These are phyloP conservation scores for Drosophila austrosaltans DNA, from an alignment of 2,888 invertebrate genomes.

Conservation along the genomic window DNA sequence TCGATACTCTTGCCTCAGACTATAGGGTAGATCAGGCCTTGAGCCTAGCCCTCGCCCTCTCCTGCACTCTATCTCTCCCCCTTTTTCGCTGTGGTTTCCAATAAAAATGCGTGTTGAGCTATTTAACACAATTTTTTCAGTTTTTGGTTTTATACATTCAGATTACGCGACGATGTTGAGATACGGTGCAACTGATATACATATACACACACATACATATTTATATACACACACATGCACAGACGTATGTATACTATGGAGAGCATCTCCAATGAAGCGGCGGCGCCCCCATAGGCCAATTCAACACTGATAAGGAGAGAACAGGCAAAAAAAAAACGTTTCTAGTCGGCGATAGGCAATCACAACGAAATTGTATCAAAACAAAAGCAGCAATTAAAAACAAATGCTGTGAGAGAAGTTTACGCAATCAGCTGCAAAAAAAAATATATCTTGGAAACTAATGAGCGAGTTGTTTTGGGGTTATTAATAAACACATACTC, in stretches of 20 bases:
- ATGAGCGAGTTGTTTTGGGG: background rate
- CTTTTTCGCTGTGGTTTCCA: conserved; percentile 33
- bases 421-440: conserved; percentile 50
- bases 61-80: background rate
- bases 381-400: conserved; percentile 73
- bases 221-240: background rate
- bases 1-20: background rate
- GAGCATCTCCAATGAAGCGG: conserved; percentile 29
- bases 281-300: conserved; percentile 36
- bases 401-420: conserved; percentile 50
- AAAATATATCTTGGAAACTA: conserved; percentile 14
- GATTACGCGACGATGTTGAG: conserved; percentile 29
- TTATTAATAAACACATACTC: conserved; percentile 41
- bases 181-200: conserved; percentile 30
- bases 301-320: conserved; percentile 55
- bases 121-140: conserved; percentile 6
- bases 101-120: conserved; percentile 36
- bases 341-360: conserved; percentile 9
- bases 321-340: background rate
- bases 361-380: conserved; percentile 66
- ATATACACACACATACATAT: background rate
- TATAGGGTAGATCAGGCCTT: no score
- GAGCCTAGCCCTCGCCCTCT: background rate
- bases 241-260: background rate
- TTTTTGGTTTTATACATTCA: conserved; percentile 19